Evolutionary conservation across 2,888 invertebrate species (phyloP), one percentile per base, ranked within the genome.

Genomic region (Mythimna lalbum): DNA sequence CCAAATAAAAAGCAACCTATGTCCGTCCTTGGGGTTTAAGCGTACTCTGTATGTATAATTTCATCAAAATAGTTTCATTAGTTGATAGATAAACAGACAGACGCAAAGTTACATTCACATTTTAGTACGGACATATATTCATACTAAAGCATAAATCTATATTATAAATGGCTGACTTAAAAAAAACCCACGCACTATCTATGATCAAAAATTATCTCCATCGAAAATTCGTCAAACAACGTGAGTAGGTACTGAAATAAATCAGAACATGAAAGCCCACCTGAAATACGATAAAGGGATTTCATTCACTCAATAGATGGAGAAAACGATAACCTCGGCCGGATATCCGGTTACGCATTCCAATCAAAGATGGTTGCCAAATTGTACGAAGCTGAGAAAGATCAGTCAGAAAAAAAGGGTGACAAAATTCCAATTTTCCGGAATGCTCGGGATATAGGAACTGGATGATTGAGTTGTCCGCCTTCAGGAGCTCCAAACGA

Each of bases 381-480:
- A 93, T 93, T 91, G 91, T 85, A 85, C 87, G 89, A 90, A 91
- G 91, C 91, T 90, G 90, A 87, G 89, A 91, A 91, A 92, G 92
- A 93, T 93, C 93, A 92, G 87, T 90, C 89, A 76, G 89, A 88
- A 89, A 88, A 88, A 90, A 91, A 92, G 91, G 93, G 92, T 91
- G 93, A 93, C 92, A 91, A 92, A 90, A 93, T 91, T 92, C 91
- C 93, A 91, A 93, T 92, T 92, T 93, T 90, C 91, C 90, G 89
- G 88, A 89, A 88, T 89, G 87, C 87, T 90, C 80, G 81, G 83
- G 84, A 76, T 86, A 85, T 86, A 88, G 86, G 86, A 86, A 83
- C 75, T 85, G 83, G 85, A 89, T 91, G 92, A 92, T 92, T 92
- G 91, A 92, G 90, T 89, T 90, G 89, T 87, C 85, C 85, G 84